Evolutionary conservation across 2,113 vertebrate species (phyloP).

Genomic region (cat (Felis catus)): DNA sequence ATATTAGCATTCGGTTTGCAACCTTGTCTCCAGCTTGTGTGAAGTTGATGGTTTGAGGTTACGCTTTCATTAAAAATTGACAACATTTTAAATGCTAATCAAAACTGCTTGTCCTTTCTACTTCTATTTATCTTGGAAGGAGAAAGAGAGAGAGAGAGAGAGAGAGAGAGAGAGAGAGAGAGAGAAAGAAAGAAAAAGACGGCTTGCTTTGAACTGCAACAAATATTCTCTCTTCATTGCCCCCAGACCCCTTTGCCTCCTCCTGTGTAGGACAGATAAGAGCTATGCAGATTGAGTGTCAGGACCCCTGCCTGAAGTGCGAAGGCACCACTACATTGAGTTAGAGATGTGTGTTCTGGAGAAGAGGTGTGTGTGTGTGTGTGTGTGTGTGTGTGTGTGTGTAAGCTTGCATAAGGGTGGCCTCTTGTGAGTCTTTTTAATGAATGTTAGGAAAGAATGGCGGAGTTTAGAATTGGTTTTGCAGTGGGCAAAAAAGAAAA

Average conservation of each 20-base stretch:
- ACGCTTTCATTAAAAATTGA: conserved; percentile 88
- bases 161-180: background rate
- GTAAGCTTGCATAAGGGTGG: background rate
- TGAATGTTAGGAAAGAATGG: conserved; percentile 14
- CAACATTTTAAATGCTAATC: conserved; percentile 89
- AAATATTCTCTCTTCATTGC: conserved; percentile 68
- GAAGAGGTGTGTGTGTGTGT: background rate
- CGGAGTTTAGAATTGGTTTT: background rate
- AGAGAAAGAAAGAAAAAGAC: conserved; percentile 58
- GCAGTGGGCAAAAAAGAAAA: accelerated
- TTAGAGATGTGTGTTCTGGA: conserved; percentile 26
- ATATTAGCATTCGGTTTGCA: conserved; percentile 84
- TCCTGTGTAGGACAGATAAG: conserved; percentile 82
- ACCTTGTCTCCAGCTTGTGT: conserved; percentile 81
- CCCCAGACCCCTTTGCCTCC: conserved; percentile 19
- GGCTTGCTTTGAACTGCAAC: conserved; percentile 80
- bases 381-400: no score
- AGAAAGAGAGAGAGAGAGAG: background rate
- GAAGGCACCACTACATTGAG: conserved; percentile 57
- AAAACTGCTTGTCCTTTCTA: conserved; percentile 85
- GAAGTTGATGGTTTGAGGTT: conserved; percentile 87
- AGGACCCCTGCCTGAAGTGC: conserved; percentile 56
- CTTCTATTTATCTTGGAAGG: conserved; percentile 80
- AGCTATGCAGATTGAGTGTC: conserved; percentile 75
- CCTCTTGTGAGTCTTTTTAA: background rate